Percentiles rank a stretch among this genome's conserved stretches.
phyloP scores from a whole-genome alignment of 2,113 vertebrate species.

The Pagrus major region DNA sequence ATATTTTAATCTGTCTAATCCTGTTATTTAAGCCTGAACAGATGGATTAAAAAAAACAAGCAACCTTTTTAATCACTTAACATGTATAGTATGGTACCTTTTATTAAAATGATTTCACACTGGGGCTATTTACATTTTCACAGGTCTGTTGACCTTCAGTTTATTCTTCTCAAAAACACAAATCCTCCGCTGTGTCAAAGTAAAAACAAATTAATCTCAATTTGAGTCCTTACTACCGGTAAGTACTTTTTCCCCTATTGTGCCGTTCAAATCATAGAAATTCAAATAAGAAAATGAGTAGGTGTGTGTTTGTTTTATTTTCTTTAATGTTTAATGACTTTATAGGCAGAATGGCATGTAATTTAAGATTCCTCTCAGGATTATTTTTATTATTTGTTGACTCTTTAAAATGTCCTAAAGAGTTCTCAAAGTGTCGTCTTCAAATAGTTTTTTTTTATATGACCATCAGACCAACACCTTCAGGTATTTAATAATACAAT shows the following conservation, averaged over 20 bases:
- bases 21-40: not conserved
- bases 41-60: not conserved
- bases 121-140: not conserved
- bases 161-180: not conserved
- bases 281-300: too few species aligned
- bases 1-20: slow-evolving; percentile 2
- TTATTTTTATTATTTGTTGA: not conserved
- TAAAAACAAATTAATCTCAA: not conserved
- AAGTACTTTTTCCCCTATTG: not conserved
- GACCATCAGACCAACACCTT: not conserved
- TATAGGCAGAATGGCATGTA: not conserved
- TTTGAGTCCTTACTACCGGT: not conserved
- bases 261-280: not conserved
- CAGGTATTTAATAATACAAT: not conserved
- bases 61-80: not conserved
- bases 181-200: not conserved
- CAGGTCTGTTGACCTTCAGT: not conserved
- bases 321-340: not conserved
- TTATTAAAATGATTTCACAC: not conserved
- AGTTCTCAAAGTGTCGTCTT: not conserved
- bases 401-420: not conserved
- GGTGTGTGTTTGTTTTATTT: not conserved
- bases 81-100: too few species aligned
- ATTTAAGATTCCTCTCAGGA: not conserved
- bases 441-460: not conserved